Conservation (phyloP, 2,888 invertebrate species). For the Hemicrepidius hirtus region DNA sequence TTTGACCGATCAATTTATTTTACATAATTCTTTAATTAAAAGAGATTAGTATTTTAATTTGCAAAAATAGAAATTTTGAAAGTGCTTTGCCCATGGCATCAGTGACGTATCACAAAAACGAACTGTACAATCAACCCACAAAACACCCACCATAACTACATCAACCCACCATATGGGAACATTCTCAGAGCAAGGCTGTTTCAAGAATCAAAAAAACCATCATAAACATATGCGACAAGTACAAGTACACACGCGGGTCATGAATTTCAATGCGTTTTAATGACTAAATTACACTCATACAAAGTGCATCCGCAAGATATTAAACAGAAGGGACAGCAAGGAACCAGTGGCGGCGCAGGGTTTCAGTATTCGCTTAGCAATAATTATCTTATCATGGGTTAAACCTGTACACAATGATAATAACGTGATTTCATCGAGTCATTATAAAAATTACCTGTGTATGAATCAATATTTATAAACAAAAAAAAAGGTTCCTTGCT, state of each 20-base stretch:
- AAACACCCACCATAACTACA: conserved; percentile 53
- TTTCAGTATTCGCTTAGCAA: too few species aligned
- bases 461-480: too few species aligned
- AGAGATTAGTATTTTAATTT: too few species aligned
- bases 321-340: background rate
- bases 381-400: too few species aligned
- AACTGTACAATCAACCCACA: conserved; percentile 54
- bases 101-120: conserved; percentile 16
- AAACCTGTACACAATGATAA: too few species aligned
- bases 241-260: conserved; percentile 25
- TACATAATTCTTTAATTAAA: too few species aligned
- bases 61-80: conserved; percentile 28
- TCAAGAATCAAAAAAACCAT: conserved; percentile 36
- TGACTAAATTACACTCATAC: conserved; percentile 8
- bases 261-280: background rate
- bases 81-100: conserved; percentile 29
- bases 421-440: too few species aligned
- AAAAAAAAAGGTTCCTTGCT: too few species aligned
- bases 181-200: conserved; percentile 56
- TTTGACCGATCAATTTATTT: too few species aligned
- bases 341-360: background rate
- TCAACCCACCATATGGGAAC: conserved; percentile 54
- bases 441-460: too few species aligned
- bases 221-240: conserved; percentile 33
- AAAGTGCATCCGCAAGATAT: conserved; percentile 11